Evolutionary conservation across 2,113 vertebrate species (phyloP), one percentile per base, ranked within the genome.

Genomic region (Telmatochromis sp.): DNA sequence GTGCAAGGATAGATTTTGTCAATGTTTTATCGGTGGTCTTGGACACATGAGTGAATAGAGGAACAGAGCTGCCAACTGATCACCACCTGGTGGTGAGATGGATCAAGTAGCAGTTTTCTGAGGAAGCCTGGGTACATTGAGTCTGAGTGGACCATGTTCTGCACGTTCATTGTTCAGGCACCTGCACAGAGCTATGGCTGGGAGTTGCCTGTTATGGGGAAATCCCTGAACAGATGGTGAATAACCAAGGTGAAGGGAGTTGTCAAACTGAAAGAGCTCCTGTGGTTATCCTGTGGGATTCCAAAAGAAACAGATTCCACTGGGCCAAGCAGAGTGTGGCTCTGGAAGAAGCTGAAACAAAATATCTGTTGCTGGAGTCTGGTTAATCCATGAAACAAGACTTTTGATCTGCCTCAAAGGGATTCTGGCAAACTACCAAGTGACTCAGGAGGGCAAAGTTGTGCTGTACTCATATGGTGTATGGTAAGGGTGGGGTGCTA

Each of bases 121-220:
- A 26, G 0, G 54, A 57, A 26, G 12, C 0, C 54, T 57, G 54
- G 23, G 23, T 26, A 57, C 54, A 57, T 57, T 26, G 54, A 57
- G 23, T 57, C 54, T 57, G 54, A 57, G 23, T 57, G 23, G 23
- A 57, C 2, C 54, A 57, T 57, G 2, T 57, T 57, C 54, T 57
- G 54, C 54, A 57, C 54, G 0, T 57, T 57, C 54, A 57, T 0
- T 57, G 54, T 57, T 57, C 2, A 57, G 12, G 12, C 54, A 57
- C 54, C 23, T 8, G 2, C 54, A 57, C 12, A 0, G 54, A 57
- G 54, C 54, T 57, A 57, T 57, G 54, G 54, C 54, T 57, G 54
- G 23, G 12, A 57, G 54, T 57, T 57, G 23, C 12, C 12, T 26
- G 23, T 57, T 57, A 5, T 26, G 54, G 54, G 54, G 54, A 0